Base-by-base conservation (phyloP, 1,140 invertebrate genomes). In the Eufriesea mexicana region DNA sequence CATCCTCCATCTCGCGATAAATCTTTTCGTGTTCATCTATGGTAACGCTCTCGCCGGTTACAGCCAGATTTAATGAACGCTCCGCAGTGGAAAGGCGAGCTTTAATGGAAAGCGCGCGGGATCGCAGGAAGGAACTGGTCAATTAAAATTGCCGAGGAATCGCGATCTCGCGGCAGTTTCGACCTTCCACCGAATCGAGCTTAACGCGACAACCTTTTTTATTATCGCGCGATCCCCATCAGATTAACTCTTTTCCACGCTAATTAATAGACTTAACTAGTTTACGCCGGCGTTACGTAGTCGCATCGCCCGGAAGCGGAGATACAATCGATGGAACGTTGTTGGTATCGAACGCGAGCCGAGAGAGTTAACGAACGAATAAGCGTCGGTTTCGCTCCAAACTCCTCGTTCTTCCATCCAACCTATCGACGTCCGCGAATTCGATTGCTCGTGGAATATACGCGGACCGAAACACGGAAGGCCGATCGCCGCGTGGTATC, bases 1-100 rank as follows among this genome's bases (percentile, higher is more conserved):
- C 79, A 82, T 82, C 79, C 54, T 67, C 62, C 79, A 20, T 64
- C 78, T 80, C 16, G 78, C 72, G 79, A 82, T 75, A 75, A 81
- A 81, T 81, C 71, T 81, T 66, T 75, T 55, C 68, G 49, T 47
- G 79, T 57, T 76, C 72, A 49, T 81, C 79, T 81, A 81, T 81
- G 79, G 79, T 35, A 66, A 81, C 78, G 67, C 23, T 57, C 20
- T 28, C 18, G 23, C 35, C 7, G 28, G 5, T 14, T 20, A 1
- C 10, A 5, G 20, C 23, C 10, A 47, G 59, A 54, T 80, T 73
- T 80, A 80, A 80, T 64, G 68, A 80, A 80, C 59, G 35, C 35
- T 45, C 8, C 57, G 25, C 35, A 70, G 76, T 49, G 45, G 59
- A 64, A 54, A 76, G 59, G 45, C 49, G 75, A 20, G 62, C 47